Conservation (phyloP, 1,140 invertebrate genomes). For the Bombus waltoni region DNA sequence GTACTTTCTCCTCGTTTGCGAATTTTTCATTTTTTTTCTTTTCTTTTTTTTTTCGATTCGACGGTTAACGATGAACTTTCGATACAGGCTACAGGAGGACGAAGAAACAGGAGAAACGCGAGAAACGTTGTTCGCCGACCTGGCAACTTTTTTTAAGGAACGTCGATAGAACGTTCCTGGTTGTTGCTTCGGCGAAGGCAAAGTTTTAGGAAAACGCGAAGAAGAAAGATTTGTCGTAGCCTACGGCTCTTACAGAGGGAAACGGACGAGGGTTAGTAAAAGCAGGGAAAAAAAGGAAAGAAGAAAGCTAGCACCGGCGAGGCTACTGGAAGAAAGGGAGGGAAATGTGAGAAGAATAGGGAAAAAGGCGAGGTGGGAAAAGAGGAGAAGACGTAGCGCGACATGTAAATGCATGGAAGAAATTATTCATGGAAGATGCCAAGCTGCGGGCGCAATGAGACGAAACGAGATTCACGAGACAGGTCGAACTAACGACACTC, state of each 20-base stretch:
- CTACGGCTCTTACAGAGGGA: no score
- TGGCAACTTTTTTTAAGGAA: no score
- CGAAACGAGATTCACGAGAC: slow-evolving; percentile 70
- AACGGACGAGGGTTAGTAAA: neutral
- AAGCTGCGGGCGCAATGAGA: slow-evolving; percentile 69
- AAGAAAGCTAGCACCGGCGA: neutral
- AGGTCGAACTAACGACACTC: slow-evolving; percentile 58
- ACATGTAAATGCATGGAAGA: slow-evolving; percentile 69
- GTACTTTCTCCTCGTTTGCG: slow-evolving; percentile 44
- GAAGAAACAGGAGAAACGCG: no score
- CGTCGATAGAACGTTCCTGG: no score
- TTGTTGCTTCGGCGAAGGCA: no score
- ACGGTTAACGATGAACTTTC: no score
- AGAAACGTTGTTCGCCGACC: no score
- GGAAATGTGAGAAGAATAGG: neutral
- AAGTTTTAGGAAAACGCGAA: no score
- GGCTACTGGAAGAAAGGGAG: no score
- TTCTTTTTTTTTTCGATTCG: no score
- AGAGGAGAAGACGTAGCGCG: slow-evolving; percentile 15
- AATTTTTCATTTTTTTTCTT: neutral
- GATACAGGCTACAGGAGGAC: no score
- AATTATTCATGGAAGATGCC: slow-evolving; percentile 76
- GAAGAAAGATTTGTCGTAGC: no score
- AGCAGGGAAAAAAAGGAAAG: neutral
- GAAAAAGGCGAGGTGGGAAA: neutral